Evolutionary conservation across 2,797 vertebrate genomes (phyloP), one percentile per base, ranked within the genome.

Genomic region (Caiman crocodilus): DNA sequence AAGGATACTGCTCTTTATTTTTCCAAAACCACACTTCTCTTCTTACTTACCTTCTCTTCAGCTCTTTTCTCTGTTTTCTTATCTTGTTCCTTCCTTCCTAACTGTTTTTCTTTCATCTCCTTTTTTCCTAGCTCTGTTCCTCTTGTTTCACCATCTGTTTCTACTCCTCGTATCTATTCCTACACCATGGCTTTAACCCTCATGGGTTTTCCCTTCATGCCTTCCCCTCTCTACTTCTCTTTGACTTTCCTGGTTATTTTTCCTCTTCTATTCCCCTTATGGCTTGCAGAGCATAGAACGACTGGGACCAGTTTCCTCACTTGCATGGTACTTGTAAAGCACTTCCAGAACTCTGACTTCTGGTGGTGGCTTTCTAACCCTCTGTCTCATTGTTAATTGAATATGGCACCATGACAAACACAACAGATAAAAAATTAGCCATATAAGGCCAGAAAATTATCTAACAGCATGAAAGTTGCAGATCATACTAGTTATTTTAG

Each of bases 91-190:
- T 96, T 97, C 94, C 92, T 95, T 97, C 92, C 87, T 95, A 76
- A 88, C 91, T 96, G 94, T 97, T 96, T 96, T 97, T 95, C 93
- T 97, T 97, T 95, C 95, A 93, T 93, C 95, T 89, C 65, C 4
- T 95, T 92, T 83, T 95, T 87, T 96, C 87, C 88, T 93, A 71
- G 87, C 87, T 94, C 87, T 76, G 91, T 91, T 96, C 94, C 95
- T 96, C 94, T 94, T 92, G 89, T 97, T 96, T 96, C 95, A 96
- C 96, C 94, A 95, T 96, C 96, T 96, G 94, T 90, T 96, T 93
- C 93, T 96, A 85, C 2, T 96, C 91, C 94, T 84, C 93, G 93
- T 94, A 95, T 95, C 95, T 58, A 69, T 30, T 89, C 67, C 84
- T 78, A 69, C 91, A 67, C 82, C 93, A 93, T 76, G 63, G 90